A percentile compares a stretch with the other conserved stretches of the same genome.
Conservation (phyloP, 2,888 invertebrate species). For the Xanthostigma xanthostigma region DNA sequence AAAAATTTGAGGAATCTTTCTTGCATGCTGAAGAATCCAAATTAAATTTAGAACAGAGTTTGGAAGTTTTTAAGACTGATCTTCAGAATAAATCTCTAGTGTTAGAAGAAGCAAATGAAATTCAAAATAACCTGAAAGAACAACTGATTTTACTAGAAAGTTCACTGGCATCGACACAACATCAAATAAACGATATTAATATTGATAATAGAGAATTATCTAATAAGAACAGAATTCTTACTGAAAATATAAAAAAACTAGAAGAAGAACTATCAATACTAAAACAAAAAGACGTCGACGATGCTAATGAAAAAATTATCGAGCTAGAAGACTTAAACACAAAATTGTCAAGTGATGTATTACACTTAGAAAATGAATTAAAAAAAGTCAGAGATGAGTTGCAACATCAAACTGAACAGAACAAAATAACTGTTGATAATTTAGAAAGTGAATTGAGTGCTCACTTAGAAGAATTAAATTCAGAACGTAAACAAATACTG, state of each 20-base stretch:
- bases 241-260: slow-evolving; percentile 35
- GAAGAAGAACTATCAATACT: slow-evolving; percentile 30
- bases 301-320: slow-evolving; percentile 16
- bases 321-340: slow-evolving; percentile 15
- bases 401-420: slow-evolving; percentile 27
- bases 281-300: slow-evolving; percentile 16
- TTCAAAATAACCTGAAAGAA: slow-evolving; percentile 31
- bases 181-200: slow-evolving; percentile 40
- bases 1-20: slow-evolving; percentile 50
- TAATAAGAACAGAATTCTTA: slow-evolving; percentile 35
- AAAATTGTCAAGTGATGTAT: slow-evolving; percentile 22
- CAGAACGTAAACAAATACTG: slow-evolving; percentile 22
- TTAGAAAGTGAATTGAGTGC: slow-evolving; percentile 33
- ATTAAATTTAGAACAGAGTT: slow-evolving; percentile 41
- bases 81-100: slow-evolving; percentile 41
- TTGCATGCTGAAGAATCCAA: slow-evolving; percentile 43
- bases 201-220: slow-evolving; percentile 39
- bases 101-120: slow-evolving; percentile 40
- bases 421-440: slow-evolving; percentile 31
- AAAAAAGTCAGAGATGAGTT: slow-evolving; percentile 27
- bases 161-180: slow-evolving; percentile 42
- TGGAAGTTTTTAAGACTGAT: slow-evolving; percentile 43
- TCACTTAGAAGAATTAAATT: slow-evolving; percentile 24
- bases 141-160: slow-evolving; percentile 32
- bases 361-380: slow-evolving; percentile 34